Conservation (phyloP, 1,140 invertebrate genomes). For the Maconellicoccus hirsutus region DNA sequence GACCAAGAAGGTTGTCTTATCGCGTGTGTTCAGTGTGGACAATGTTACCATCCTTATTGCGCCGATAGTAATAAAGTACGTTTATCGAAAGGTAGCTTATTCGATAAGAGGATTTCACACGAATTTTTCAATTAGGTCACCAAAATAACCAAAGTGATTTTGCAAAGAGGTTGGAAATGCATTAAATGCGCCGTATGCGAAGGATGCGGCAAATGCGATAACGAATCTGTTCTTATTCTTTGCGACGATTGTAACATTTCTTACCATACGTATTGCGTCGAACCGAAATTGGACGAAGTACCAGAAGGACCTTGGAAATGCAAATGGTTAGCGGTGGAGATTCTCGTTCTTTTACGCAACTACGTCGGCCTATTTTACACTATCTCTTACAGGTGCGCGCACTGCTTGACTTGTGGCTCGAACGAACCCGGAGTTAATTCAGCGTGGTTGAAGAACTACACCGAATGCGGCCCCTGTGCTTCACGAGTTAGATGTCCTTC, state of each 20-base stretch:
- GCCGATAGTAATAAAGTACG: constrained; percentile 71
- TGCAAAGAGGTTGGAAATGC: constrained; percentile 95
- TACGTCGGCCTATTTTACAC: too few relatives aligned
- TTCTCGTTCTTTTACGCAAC: background rate
- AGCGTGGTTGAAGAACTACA: constrained; percentile 74
- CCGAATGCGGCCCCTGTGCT: constrained; percentile 82
- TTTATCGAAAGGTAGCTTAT: too few relatives aligned
- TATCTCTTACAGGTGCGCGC: constrained; percentile 62
- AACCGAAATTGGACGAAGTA: constrained; percentile 82
- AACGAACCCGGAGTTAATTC: constrained; percentile 70
- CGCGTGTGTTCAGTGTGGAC: constrained; percentile 93
- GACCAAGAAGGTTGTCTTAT: constrained; percentile 91
- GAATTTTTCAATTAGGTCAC: too few relatives aligned
- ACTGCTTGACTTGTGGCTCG: constrained; percentile 81
- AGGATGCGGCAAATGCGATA: constrained; percentile 89
- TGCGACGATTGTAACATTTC: constrained; percentile 99
- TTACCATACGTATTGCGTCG: constrained; percentile 97
- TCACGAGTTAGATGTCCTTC: constrained; percentile 74
- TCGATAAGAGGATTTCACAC: too few relatives aligned
- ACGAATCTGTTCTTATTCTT: constrained; percentile 83
- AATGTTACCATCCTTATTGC: constrained; percentile 98
- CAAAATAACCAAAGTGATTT: constrained; percentile 74
- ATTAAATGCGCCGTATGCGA: constrained; percentile 98
- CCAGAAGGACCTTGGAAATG: constrained; percentile 83
- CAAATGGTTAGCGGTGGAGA: constrained; percentile 51